A percentile compares a stretch with the other conserved stretches of the same genome.
These are phyloP conservation scores for Bergia sp. DNA, from an alignment of 92 coral and sea anemone species.

Conservation along the genomic window DNA sequence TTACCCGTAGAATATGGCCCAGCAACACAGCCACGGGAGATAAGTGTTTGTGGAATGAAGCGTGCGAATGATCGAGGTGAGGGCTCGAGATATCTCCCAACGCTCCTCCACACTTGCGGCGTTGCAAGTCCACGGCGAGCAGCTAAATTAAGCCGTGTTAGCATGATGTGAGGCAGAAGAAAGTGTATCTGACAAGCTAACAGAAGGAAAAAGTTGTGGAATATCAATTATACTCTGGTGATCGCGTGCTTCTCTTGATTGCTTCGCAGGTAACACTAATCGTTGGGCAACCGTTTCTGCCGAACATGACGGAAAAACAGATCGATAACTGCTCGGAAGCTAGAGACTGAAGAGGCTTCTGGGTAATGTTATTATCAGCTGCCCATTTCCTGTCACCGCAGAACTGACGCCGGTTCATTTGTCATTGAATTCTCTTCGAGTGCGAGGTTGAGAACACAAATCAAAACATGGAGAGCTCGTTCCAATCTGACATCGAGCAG, in stretches of 20 bases:
- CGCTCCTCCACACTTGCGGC: background rate
- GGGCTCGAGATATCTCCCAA: background rate
- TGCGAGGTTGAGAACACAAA: background rate
- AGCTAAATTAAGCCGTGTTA: background rate
- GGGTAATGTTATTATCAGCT: slow-evolving; percentile 44
- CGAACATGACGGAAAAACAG: background rate
- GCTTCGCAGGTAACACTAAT: background rate
- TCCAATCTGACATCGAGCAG: slow-evolving; percentile 74
- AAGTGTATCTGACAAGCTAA: background rate
- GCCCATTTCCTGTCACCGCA: slow-evolving; percentile 45
- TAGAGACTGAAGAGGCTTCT: background rate
- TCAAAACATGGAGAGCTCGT: slow-evolving; percentile 37
- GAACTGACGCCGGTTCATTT: slow-evolving; percentile 3
- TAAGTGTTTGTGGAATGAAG: slow-evolving; percentile 33
- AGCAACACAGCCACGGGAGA: slow-evolving; percentile 58
- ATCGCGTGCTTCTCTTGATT: background rate
- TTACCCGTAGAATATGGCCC: slow-evolving; percentile 69
- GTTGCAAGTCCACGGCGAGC: slow-evolving; percentile 14
- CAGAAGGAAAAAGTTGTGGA: background rate
- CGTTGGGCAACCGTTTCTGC: background rate
- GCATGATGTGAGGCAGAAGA: background rate
- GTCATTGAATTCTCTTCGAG: background rate
- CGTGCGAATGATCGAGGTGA: background rate
- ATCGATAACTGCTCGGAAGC: slow-evolving; percentile 28
- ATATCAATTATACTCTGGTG: too few species aligned